These are phyloP conservation scores for Esox masquinongy DNA, from an alignment of 2,797 vertebrate genomes.

Conservation along the genomic window DNA sequence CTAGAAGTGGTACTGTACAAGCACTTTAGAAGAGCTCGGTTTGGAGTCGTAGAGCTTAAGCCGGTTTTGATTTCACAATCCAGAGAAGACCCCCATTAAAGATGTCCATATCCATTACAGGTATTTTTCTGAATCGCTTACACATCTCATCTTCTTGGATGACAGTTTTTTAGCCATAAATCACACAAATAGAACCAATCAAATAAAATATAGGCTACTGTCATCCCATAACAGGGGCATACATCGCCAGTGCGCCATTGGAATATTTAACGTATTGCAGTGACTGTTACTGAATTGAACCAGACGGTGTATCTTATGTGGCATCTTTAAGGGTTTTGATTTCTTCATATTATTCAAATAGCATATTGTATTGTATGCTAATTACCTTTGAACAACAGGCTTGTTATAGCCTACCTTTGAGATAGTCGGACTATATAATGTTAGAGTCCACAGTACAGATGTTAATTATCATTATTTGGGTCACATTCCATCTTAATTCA, in stretches of 20 bases:
- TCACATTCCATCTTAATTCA: background rate
- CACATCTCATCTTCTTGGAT: constrained; percentile 1
- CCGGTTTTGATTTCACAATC: constrained; percentile 40
- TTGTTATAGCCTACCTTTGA: background rate
- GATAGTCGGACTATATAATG: background rate
- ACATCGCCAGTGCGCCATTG: background rate
- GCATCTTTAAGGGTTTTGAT: background rate
- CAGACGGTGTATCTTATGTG: background rate
- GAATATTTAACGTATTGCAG: background rate
- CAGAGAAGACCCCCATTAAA: constrained; percentile 44
- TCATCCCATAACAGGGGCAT: background rate
- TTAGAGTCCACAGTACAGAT: background rate
- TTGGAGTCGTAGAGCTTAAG: constrained; percentile 19
- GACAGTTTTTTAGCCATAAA: constrained; percentile 33
- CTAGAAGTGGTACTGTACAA: constrained; percentile 1
- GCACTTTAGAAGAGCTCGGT: background rate
- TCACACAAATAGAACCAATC: constrained; percentile 19
- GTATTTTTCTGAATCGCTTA: constrained; percentile 26
- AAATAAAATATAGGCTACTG: background rate
- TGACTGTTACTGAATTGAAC: background rate
- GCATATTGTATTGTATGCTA: background rate
- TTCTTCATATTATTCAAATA: background rate
- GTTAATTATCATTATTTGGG: background rate
- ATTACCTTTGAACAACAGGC: background rate
- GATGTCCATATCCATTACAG: constrained; percentile 45